These are phyloP conservation scores for Xanthorhoe designata DNA, from an alignment of 2,888 invertebrate genomes.

Conservation along the genomic window DNA sequence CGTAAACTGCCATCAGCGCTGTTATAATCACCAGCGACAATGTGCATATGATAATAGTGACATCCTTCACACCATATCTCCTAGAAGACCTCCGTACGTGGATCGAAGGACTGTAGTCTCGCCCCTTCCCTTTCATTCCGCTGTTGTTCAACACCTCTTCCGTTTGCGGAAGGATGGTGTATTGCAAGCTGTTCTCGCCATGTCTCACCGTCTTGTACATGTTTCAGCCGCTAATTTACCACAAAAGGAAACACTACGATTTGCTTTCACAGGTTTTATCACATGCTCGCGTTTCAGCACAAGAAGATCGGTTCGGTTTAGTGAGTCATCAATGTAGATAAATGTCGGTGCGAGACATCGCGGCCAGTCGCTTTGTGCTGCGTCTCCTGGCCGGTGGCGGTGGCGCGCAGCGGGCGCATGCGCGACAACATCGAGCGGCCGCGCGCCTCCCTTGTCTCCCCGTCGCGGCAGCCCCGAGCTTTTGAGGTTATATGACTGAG, in stretches of 20 bases:
- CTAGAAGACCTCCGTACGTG: conserved; percentile 71
- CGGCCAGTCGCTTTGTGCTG: conserved; percentile 75
- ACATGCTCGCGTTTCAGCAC: conserved; percentile 71
- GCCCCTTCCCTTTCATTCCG: conserved; percentile 83
- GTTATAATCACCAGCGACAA: conserved; percentile 67
- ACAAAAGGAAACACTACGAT: conserved; percentile 74
- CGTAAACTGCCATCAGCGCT: conserved; percentile 67
- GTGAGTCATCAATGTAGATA: conserved; percentile 62
- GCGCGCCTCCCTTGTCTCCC: conserved; percentile 60
- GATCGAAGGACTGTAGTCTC: conserved; percentile 80
- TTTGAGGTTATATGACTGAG: conserved; percentile 81
- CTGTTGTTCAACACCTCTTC: conserved; percentile 88
- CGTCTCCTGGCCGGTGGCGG: conserved; percentile 56
- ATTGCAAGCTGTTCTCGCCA: conserved; percentile 90
- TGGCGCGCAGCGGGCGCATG: conserved; percentile 62
- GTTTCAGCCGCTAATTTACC: conserved; percentile 61
- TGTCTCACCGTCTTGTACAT: conserved; percentile 92
- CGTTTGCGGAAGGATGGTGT: conserved; percentile 90
- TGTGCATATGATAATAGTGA: conserved; percentile 19
- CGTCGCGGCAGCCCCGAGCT: conserved; percentile 60
- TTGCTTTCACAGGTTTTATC: conserved; percentile 61
- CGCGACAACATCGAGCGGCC: conserved; percentile 82
- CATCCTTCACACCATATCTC: conserved; percentile 55
- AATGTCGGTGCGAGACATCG: conserved; percentile 66
- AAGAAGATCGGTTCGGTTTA: conserved; percentile 51